Conservation (phyloP, 2,797 vertebrate species). For the Eleutherodactylus coqui region DNA sequence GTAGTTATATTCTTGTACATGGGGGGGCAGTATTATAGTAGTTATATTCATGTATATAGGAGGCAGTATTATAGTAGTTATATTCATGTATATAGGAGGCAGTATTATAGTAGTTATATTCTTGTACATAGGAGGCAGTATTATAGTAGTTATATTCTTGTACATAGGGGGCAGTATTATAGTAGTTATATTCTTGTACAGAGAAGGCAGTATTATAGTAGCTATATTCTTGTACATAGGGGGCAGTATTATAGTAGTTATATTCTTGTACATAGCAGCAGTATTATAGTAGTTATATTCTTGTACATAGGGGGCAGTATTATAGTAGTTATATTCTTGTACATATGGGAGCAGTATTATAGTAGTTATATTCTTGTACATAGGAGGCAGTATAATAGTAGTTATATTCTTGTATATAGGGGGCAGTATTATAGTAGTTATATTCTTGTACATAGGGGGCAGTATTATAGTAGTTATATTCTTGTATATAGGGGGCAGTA, state of each 20-base stretch:
- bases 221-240: too few species aligned
- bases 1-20: constrained; percentile 8
- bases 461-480: constrained; percentile 19
- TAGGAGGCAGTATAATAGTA: too few species aligned
- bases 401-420: too few species aligned
- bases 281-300: too few species aligned
- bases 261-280: constrained; percentile 2
- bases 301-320: too few species aligned
- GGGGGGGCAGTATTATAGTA: constrained; percentile 6
- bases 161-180: too few species aligned
- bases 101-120: background rate
- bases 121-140: too few species aligned
- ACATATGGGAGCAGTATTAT: constrained; percentile 11
- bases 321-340: constrained; percentile 13
- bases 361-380: constrained; percentile 8
- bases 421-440: constrained; percentile 10
- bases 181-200: too few species aligned
- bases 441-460: constrained; percentile 1
- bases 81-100: background rate
- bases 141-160: too few species aligned
- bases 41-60: constrained; percentile 1
- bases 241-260: constrained; percentile 10
- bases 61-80: constrained; percentile 8
- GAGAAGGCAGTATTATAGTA: too few species aligned
- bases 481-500: constrained; percentile 3